Evolutionary conservation across 2,113 vertebrate genomes (phyloP).

Genomic region (Lichenostomus cassidix): DNA sequence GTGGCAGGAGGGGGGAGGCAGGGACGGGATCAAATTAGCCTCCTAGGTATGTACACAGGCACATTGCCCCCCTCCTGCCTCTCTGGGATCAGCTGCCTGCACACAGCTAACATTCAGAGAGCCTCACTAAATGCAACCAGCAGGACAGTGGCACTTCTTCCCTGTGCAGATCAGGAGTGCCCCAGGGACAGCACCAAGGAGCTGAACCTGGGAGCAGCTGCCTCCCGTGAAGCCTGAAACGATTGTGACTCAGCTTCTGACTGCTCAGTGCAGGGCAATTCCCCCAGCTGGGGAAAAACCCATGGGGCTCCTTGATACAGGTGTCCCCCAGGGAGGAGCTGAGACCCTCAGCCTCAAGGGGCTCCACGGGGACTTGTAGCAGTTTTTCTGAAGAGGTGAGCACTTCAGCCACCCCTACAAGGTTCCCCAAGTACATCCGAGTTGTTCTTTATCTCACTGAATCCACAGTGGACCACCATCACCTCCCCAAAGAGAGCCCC

Average conservation of each 20-base stretch:
- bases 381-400: not conserved
- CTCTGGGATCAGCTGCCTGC: not conserved
- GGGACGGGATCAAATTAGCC: not conserved
- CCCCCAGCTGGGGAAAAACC: fast-evolving
- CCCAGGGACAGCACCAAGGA: not conserved
- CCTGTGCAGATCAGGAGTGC: not conserved
- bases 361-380: not conserved
- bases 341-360: not conserved
- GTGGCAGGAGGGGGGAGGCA: not conserved
- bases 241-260: not conserved
- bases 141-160: not conserved
- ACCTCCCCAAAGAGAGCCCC: not conserved
- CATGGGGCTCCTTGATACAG: fast-evolving
- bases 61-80: not conserved
- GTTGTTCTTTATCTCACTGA: not conserved
- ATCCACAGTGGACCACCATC: not conserved
- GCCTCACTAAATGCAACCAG: not conserved
- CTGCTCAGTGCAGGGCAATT: not conserved
- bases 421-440: not conserved
- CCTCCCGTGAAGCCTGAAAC: not conserved
- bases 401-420: fast-evolving
- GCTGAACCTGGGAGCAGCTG: not conserved
- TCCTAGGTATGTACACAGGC: not conserved
- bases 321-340: not conserved
- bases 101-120: fast-evolving